These are phyloP conservation scores for Xyliphius kryptos DNA, from an alignment of 2,113 vertebrate species.

Conservation along the genomic window DNA sequence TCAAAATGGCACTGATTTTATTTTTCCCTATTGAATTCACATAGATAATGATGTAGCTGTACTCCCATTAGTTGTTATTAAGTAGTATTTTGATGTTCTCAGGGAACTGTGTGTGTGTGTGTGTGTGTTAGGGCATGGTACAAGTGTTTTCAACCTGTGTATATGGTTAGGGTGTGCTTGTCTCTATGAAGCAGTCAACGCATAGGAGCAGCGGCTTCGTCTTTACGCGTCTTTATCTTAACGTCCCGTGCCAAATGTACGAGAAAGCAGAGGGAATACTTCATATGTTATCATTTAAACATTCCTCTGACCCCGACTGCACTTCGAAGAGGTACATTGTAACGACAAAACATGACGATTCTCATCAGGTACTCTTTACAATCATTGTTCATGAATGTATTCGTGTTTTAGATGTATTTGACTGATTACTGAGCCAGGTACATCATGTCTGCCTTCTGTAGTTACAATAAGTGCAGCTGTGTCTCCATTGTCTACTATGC, in stretches of 20 bases:
- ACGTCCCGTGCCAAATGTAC: constrained; percentile 43
- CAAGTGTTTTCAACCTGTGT: constrained; percentile 34
- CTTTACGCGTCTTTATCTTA: too few relatives aligned
- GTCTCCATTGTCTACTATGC: too few relatives aligned
- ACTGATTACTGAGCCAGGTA: too few relatives aligned
- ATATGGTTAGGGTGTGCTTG: constrained; percentile 14
- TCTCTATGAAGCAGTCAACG: constrained; percentile 28
- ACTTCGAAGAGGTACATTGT: not conserved
- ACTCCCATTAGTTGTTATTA: constrained; percentile 46
- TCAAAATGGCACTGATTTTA: constrained; percentile 27
- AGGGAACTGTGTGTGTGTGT: constrained; percentile 59
- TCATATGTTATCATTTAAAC: too few relatives aligned
- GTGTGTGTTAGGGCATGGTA: constrained; percentile 45
- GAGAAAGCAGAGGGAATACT: constrained; percentile 9
- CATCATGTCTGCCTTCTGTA: too few relatives aligned
- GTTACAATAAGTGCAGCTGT: too few relatives aligned
- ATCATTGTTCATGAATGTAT: constrained; percentile 60
- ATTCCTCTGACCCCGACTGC: too few relatives aligned
- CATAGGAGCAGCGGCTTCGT: too few relatives aligned
- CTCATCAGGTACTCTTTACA: constrained; percentile 35
- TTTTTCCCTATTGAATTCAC: not conserved
- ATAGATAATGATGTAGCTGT: too few relatives aligned
- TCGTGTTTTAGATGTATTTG: too few relatives aligned
- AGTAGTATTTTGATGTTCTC: constrained; percentile 60
- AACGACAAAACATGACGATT: too few relatives aligned